These are phyloP conservation scores for Brachionus manjavacas DNA, from an alignment of 1,140 invertebrate genomes.

Conservation along the genomic window DNA sequence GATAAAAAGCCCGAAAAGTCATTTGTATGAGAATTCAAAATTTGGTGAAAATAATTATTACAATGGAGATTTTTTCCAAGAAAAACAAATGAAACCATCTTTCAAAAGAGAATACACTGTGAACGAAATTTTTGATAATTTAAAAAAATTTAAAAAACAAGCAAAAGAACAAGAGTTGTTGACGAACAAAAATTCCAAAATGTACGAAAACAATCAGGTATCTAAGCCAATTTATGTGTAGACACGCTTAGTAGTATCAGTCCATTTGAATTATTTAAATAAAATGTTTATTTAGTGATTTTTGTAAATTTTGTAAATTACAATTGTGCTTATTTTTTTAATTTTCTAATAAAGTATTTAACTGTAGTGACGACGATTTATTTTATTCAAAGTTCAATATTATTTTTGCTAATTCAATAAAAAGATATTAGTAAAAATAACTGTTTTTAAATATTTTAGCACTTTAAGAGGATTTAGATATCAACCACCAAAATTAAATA, in stretches of 20 bases:
- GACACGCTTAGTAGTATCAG: not conserved
- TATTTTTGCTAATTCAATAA: not conserved
- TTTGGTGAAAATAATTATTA: not conserved
- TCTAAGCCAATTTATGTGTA: conserved; percentile 27
- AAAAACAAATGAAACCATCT: not conserved
- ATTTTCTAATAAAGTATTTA: not conserved
- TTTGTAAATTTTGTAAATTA: conserved; percentile 11
- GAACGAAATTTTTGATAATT: conserved; percentile 37
- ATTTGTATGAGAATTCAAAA: not conserved
- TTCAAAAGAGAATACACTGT: conserved; percentile 21
- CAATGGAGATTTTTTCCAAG: not conserved
- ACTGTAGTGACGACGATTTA: not conserved
- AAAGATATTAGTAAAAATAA: not conserved
- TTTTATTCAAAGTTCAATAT: not conserved
- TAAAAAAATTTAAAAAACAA: conserved; percentile 36
- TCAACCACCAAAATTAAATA: not conserved
- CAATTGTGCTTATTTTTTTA: not conserved
- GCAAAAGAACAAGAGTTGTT: conserved; percentile 28
- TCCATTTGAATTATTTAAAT: not conserved
- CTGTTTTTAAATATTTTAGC: not conserved
- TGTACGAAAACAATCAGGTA: not conserved
- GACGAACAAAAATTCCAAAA: not conserved
- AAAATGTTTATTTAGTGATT: not conserved
- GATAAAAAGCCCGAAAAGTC: not conserved
- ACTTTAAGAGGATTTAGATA: not conserved